Evolutionary conservation across 1,140 invertebrate species (phyloP), one percentile per base, ranked within the genome.

Genomic region (Polyergus mexicanus): DNA sequence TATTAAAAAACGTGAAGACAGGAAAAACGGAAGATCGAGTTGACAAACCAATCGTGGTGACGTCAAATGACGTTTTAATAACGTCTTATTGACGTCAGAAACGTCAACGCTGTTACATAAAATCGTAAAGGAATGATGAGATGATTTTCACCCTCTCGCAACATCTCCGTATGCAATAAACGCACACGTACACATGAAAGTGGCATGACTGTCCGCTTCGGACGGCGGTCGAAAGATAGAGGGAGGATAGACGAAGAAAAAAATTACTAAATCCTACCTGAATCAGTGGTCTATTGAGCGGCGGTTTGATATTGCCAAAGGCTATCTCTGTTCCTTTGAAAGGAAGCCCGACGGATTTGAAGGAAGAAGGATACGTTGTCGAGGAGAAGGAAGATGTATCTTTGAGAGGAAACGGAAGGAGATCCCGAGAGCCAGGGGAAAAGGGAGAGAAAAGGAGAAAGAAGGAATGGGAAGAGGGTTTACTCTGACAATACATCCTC

Each of bases 401-500:
- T 78, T 85, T 56, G 68, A 72, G 78, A 83, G 44, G 38, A 83
- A 72, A 8, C 63, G 41, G 62, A 85, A 85, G 63, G 38, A 85
- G 47, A 85, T 80, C 32, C 83, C 51, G 51, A 66, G 54, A 44
- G 38, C 1, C 11, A 58, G 10, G 8, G 16, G n/a, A 38, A 7
- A 54, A 60, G 51, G 51, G 63, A 3, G 78, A 38, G 84, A 65
- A 80, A 87, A 75, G 77, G 68, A 68, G 81, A 75, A 86, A 85
- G 76, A 74, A 86, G 78, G 90, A 91, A 72, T 66, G 86, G 83
- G 58, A 80, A 78, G 75, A 83, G 80, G 89, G 90, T 89, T 94
- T 93, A 94, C 92, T 87, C 92, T 88, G 88, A 93, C 93, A 93
- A 94, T 92, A 93, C 92, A 93, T 91, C 88, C 90, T 58, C 13